Evolutionary conservation across 2,113 vertebrate species (phyloP), one percentile per base, ranked within the genome.

Genomic region (Anarrhichthys ocellatus): DNA sequence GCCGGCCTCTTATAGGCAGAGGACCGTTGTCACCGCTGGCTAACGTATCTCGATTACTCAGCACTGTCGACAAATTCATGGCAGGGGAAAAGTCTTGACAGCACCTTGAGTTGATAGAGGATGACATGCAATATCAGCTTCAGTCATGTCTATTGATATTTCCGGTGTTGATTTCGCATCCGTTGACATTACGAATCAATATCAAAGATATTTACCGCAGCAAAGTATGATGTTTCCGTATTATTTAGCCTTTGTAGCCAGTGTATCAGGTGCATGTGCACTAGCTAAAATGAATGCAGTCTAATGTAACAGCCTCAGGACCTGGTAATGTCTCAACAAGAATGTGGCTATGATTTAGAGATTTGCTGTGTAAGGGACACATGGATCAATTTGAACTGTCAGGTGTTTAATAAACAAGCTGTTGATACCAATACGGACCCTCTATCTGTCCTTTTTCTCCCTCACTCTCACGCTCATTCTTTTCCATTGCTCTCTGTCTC

Each of bases 21-120:
- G 18, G 20, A 50, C 22, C 58, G 76, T 17, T 48, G 58, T 83
- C 78, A 59, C n/a, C 29, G 32, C 42, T 7, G 48, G 65, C 69
- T n/a, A 70, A 76, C 77, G 80, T 67, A 73, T 80, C 77, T 78
- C 14, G 9, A 84, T 72, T 73, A 62, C 63, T 69, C 54, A 73
- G 71, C 64, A 81, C 27, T 56, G 59, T 86, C 69, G 20, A 68
- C 20, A 62, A 0, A 63, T 61, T 20, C 32, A 18, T 72, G 13
- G 42, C 24, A 9, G 56, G 38, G 7, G 42, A 44, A 38, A 73
- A 62, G 62, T 73, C 56, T 63, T 48, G 42, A 36, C 54, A 64
- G 56, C 24, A 46, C 20, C 59, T 71, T 52, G 46, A 76, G 56
- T 11, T 76, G 52, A 73, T n/a, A 52, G 24, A 66, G 22, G 46